phyloP scores from a whole-genome alignment of 2,888 invertebrate genomes.

The Megamerina dolium region DNA sequence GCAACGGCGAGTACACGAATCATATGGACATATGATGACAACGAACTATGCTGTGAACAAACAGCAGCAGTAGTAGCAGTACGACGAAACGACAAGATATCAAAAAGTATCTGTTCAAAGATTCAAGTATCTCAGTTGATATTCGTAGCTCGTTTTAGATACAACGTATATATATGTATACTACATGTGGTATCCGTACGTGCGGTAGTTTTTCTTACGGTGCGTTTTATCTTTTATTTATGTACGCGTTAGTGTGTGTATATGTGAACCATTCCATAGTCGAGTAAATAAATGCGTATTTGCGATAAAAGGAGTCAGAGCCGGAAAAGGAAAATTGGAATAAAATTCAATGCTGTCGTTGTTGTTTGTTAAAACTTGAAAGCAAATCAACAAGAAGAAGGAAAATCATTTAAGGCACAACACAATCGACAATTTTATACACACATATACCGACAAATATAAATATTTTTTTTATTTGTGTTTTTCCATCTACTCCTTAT shows the following conservation, averaged over 20 bases:
- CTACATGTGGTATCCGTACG: too few relatives aligned
- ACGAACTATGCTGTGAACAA: too few relatives aligned
- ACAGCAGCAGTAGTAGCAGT: too few relatives aligned
- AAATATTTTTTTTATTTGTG: too few relatives aligned
- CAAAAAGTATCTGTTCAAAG: slow-evolving; percentile 26
- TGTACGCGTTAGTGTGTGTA: too few relatives aligned
- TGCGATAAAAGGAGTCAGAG: neutral
- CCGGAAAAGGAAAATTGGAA: neutral
- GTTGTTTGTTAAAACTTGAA: neutral
- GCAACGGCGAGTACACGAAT: too few relatives aligned
- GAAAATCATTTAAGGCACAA: neutral
- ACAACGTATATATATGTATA: slow-evolving; percentile 15
- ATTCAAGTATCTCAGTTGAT: slow-evolving; percentile 32
- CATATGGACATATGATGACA: too few relatives aligned
- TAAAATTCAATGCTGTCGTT: neutral
- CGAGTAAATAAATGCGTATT: too few relatives aligned
- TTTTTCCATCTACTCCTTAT: too few relatives aligned
- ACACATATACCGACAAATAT: too few relatives aligned
- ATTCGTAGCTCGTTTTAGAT: slow-evolving; percentile 29
- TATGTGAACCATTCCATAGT: too few relatives aligned
- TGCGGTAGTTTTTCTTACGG: neutral
- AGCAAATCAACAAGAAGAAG: neutral
- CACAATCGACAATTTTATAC: neutral
- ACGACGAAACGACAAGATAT: too few relatives aligned
- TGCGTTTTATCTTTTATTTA: neutral